A percentile compares a stretch with the other conserved stretches of the same genome.
Evolutionary conservation across 2,797 vertebrate species (phyloP).

Genomic region (Galagoides demidoff): DNA sequence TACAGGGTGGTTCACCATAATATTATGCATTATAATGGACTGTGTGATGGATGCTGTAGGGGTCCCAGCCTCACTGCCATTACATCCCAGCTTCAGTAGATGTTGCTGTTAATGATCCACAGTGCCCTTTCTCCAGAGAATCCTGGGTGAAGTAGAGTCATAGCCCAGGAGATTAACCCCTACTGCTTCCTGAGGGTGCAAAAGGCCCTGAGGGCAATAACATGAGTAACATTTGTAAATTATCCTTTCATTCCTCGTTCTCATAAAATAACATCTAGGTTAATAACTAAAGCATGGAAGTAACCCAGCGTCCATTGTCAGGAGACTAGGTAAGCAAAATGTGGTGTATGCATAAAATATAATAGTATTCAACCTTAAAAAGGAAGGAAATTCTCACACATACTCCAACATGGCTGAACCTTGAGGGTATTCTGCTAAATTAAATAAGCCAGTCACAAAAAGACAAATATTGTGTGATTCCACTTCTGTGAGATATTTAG

Average conservation of each 20-base stretch:
- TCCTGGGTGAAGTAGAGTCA: not conserved
- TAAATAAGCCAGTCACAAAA: not conserved
- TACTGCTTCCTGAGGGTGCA: not conserved
- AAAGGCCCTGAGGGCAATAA: not conserved
- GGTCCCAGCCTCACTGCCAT: not conserved
- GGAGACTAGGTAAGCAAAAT: not conserved
- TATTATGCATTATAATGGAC: not conserved
- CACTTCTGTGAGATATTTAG: not conserved
- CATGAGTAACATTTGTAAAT: not conserved
- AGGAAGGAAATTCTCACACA: not conserved
- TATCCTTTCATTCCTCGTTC: not conserved
- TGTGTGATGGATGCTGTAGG: not conserved
- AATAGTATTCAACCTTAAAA: not conserved
- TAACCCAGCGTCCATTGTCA: not conserved
- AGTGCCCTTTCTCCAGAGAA: not conserved
- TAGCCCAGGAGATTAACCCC: not conserved
- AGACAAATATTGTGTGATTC: not conserved
- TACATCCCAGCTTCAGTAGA: not conserved
- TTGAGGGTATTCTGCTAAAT: not conserved
- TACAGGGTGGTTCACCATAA: not conserved
- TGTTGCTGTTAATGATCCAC: not conserved
- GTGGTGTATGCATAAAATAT: not conserved
- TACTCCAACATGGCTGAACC: not conserved
- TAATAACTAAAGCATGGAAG: not conserved
- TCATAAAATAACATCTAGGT: not conserved